A percentile compares a stretch with the other conserved stretches of the same genome.
phyloP scores from a whole-genome alignment of 1,140 invertebrate genomes.

The Diachasmimorpha longicaudata region DNA sequence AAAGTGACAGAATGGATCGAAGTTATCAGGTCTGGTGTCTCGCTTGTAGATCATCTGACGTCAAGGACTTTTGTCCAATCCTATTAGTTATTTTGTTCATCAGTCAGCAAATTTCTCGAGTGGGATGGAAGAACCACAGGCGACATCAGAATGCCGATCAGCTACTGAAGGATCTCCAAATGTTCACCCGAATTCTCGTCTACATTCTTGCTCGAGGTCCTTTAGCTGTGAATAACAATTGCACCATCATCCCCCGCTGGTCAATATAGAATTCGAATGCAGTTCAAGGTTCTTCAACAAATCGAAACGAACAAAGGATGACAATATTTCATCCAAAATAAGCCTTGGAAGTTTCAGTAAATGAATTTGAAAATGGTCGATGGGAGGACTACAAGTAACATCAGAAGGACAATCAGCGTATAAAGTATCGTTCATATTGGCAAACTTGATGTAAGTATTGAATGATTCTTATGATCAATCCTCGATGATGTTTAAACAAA shows the following conservation, averaged over 20 bases:
- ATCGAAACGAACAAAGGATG: background rate
- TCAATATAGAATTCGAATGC: background rate
- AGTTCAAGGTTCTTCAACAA: background rate
- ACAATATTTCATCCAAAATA: background rate
- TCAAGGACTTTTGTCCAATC: conserved; percentile 44
- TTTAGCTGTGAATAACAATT: no score
- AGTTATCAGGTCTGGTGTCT: background rate
- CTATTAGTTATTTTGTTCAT: conserved; percentile 48
- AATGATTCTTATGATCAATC: no score
- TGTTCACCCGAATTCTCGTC: background rate
- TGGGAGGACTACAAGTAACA: no score
- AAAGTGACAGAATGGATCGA: conserved; percentile 37
- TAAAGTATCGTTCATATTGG: no score
- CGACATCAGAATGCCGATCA: background rate
- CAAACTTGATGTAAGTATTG: no score
- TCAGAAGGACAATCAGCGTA: no score
- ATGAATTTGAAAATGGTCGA: no score
- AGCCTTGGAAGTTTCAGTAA: no score
- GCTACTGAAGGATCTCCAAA: background rate
- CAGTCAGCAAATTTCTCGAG: conserved; percentile 42
- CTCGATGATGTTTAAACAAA: no score
- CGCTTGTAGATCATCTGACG: background rate
- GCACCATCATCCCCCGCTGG: no score
- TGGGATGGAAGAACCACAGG: conserved; percentile 31
- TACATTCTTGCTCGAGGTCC: no score